Evolutionary conservation across 2,888 invertebrate species (phyloP), one percentile per base, ranked within the genome.

Genomic region (Leptarthrus brevirostris): DNA sequence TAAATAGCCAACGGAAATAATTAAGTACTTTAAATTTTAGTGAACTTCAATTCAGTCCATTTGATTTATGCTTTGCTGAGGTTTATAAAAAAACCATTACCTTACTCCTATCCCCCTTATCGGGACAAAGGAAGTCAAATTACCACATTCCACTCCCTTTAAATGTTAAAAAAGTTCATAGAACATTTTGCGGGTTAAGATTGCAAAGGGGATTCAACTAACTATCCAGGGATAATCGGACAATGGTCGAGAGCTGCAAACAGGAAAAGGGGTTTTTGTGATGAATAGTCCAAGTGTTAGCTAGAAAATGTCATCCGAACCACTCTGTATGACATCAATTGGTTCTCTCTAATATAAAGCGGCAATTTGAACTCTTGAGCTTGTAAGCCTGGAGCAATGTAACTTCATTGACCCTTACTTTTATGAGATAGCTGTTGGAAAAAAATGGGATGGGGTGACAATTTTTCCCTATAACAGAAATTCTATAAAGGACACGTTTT

Each of bases 191-290:
- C 30, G 69, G 69, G 24, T 34, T 26, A 4, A 34, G 18, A 34
- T 49, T 30, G 20, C 26, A 47, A 44, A 26, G 52, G 69, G 69
- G 52, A 30, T 20, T 49, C 34, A 8, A 44, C 66, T 70, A 70
- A 70, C 52, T 52, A 34, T 34, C 52, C 69, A 53, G 40, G 52
- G 69, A 70, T 53, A 70, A 70, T 70, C 69, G 52, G 52, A 70
- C 47, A 70, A 70, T 70, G 30, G 52, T 34, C 12, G 10, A 8
- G 20, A 66, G 47, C 47, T 47, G 24, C 5, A 69, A 69, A 49
- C 49, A 69, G 49, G 49, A 49, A 26, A 69, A 49, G 34, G 69
- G 49, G 47, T 49, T 47, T 69, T 69, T 14, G 26, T 49, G 49
- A 49, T 47, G 47, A 66, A 66, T 66, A 66, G 66, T 49, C 47